Evolutionary conservation across 2,797 vertebrate genomes (phyloP), one percentile per base, ranked within the genome.

Genomic region (Enteromius mattozi): DNA sequence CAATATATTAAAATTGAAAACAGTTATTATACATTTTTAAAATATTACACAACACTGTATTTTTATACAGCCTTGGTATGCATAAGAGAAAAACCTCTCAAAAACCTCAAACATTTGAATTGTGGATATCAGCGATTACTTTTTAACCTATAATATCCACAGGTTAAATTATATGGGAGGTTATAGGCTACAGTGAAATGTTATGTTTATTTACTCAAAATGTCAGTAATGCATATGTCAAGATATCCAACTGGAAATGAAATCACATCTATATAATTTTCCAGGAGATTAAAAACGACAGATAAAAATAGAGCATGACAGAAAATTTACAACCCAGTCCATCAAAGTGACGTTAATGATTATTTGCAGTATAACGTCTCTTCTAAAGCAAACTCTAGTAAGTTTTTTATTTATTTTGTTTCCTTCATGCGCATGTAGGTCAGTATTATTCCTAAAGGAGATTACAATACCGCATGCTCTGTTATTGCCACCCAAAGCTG

Each of bases 401-500:
- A 10, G 27, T 27, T 8, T 27, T 33, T 63, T 40, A 4, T 14
- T 54, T 37, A 27, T 49, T 63, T 61, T 56, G 45, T 9, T 56
- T 45, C 82, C 81, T 42, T 71, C 6, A 30, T 37, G 16, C 47
- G 59, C 76, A 61, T 61, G 66, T 19, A 51, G 27, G n/a, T 66
- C 63, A 77, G 16, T 24, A 33, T 35, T 75, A 61, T 12, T 81
- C 47, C 63, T 66, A 45, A 79, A 56, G 56, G 21, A 80, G 47
- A 85, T 54, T 77, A 74, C 75, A 47, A 30, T 54, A 45, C 40
- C 21, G 30, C 4, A 40, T 56, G 27, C 84, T 87, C 59, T 78
- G 86, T 87, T 63, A 51, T 0, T 17, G 82, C 30, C 68, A 7
- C 75, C 80, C 75, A 37, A 79, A 88, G 69, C 59, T 33, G 1